These are phyloP conservation scores for Nothocercus julius DNA, from an alignment of 2,113 vertebrate species.

Conservation along the genomic window DNA sequence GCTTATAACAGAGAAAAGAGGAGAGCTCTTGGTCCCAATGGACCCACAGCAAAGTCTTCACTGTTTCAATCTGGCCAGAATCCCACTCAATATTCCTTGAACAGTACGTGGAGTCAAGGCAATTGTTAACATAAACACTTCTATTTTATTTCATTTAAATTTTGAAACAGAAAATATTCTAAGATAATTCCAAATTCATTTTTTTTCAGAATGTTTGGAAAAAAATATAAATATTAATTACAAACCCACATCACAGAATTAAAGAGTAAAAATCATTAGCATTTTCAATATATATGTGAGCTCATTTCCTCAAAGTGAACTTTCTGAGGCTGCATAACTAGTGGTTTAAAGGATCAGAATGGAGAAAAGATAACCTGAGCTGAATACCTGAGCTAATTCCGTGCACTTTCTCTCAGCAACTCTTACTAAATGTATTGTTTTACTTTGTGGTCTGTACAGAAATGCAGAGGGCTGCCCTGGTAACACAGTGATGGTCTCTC, in stretches of 20 bases:
- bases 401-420: background rate
- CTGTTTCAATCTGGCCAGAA: background rate
- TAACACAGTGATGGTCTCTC: background rate
- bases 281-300: background rate
- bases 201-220: background rate
- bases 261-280: background rate
- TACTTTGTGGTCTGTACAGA: background rate
- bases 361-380: background rate
- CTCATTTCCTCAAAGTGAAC: background rate
- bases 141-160: background rate
- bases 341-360: background rate
- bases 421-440: accelerated
- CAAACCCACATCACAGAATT: background rate
- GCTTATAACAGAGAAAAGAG: background rate
- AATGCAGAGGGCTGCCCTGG: background rate
- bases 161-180: background rate
- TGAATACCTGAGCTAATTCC: background rate
- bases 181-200: background rate
- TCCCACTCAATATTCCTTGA: background rate
- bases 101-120: background rate
- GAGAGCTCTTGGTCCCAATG: background rate
- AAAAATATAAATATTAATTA: background rate
- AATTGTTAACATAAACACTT: background rate
- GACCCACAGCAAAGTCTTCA: background rate
- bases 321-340: background rate